Conservation (phyloP, 2,113 vertebrate species). For the Salminus brasiliensis region DNA sequence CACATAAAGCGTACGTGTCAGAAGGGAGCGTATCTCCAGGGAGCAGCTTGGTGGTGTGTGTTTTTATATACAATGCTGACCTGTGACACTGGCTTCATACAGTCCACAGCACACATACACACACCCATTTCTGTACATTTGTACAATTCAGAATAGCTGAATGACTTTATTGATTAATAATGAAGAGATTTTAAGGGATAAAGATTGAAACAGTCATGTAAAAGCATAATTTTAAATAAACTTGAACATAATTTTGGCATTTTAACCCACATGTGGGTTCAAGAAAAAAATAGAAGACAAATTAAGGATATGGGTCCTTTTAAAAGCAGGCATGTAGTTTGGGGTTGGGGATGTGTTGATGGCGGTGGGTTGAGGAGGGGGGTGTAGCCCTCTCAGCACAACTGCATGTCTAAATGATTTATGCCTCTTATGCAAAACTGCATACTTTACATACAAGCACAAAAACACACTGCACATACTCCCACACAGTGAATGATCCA, state of each 20-base stretch:
- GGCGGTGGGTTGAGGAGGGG: not conserved
- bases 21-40: not conserved
- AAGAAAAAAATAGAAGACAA: no score
- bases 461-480: not conserved
- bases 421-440: conserved; percentile 31
- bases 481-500: not conserved
- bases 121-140: not conserved
- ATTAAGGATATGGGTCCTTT: no score
- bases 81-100: not conserved
- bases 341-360: no score
- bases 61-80: not conserved
- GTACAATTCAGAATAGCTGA: no score
- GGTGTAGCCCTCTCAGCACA: not conserved
- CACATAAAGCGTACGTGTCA: not conserved
- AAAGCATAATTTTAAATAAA: no score
- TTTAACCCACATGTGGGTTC: no score
- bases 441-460: conserved; percentile 13
- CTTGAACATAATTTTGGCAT: no score
- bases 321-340: not conserved
- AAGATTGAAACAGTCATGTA: no score
- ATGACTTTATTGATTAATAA: no score
- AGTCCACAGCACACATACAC: not conserved
- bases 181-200: no score
- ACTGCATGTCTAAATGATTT: conserved; percentile 25
- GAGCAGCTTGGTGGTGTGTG: not conserved